phyloP scores from a whole-genome alignment of 2,888 invertebrate genomes.

The Blastobasis adustella region DNA sequence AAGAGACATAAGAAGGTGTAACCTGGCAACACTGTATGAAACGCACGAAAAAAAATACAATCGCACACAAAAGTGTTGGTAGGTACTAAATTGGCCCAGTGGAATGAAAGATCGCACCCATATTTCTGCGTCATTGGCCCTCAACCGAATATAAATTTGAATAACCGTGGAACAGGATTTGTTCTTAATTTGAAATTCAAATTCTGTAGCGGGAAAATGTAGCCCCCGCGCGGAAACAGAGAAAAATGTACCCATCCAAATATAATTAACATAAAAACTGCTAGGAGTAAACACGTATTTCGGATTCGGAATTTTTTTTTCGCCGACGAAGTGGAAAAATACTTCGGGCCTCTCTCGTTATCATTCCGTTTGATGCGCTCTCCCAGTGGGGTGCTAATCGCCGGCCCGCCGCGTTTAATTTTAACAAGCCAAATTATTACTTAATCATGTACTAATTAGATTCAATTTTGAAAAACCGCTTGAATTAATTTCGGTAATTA shows the following conservation, averaged over 20 bases:
- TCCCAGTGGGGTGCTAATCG: too few species aligned
- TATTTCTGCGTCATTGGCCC: slow-evolving; percentile 58
- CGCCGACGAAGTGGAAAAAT: slow-evolving; percentile 5
- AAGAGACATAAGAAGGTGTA: too few species aligned
- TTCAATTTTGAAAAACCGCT: too few species aligned
- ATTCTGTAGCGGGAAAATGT: slow-evolving; percentile 53
- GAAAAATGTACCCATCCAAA: slow-evolving; percentile 56
- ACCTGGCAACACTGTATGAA: not conserved
- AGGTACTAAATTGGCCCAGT: slow-evolving; percentile 41
- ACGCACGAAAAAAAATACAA: slow-evolving; percentile 19
- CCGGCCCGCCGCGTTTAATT: too few species aligned
- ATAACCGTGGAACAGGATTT: slow-evolving; percentile 54
- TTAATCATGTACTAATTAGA: too few species aligned
- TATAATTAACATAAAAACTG: slow-evolving; percentile 58
- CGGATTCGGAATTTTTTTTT: slow-evolving; percentile 17
- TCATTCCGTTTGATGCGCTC: too few species aligned
- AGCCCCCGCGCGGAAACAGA: slow-evolving; percentile 42
- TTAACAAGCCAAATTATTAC: too few species aligned
- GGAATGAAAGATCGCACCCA: slow-evolving; percentile 56
- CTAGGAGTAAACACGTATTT: slow-evolving; percentile 46
- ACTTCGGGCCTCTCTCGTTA: slow-evolving; percentile 12
- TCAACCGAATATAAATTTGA: slow-evolving; percentile 55
- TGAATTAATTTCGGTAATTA: too few species aligned
- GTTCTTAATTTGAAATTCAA: slow-evolving; percentile 62
- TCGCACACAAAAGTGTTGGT: slow-evolving; percentile 35